Conservation (phyloP, 2,888 invertebrate genomes). For the Labia minor region DNA sequence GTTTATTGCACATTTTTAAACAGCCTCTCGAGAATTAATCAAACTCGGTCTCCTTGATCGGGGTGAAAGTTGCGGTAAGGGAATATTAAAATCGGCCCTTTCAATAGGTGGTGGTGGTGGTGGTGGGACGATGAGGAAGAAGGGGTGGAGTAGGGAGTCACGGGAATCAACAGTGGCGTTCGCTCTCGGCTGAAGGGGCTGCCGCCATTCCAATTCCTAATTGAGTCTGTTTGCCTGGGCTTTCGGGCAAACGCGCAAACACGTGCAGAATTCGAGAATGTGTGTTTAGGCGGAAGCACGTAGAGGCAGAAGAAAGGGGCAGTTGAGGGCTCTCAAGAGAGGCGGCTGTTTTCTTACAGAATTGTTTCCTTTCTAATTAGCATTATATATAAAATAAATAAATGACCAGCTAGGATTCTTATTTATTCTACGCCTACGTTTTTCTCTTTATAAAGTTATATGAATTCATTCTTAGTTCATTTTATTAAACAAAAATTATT, state of each 20-base stretch:
- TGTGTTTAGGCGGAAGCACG: constrained; percentile 2
- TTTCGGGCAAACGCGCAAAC: neutral
- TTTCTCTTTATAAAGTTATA: too few relatives aligned
- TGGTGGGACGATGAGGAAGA: neutral
- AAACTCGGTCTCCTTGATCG: neutral
- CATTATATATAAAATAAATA: neutral
- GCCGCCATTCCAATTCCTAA: neutral
- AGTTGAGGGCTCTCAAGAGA: neutral
- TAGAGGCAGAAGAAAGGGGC: neutral
- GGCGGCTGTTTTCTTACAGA: neutral
- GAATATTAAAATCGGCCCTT: constrained; percentile 4
- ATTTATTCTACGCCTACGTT: too few relatives aligned
- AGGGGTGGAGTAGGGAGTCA: neutral
- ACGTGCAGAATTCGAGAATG: neutral
- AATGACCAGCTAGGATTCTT: too few relatives aligned
- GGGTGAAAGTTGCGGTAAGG: neutral
- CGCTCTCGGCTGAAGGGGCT: neutral
- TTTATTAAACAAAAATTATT: too few relatives aligned
- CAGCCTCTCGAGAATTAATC: neutral
- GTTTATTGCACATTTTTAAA: constrained; percentile 7
- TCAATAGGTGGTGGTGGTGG: too few relatives aligned
- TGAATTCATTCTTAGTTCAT: too few relatives aligned
- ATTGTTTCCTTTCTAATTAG: neutral
- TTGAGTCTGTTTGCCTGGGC: neutral
- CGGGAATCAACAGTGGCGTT: neutral